phyloP scores from a whole-genome alignment of 35 echinoderm and acorn worm genomes.

The Hemicentrotus pulcherrimus region DNA sequence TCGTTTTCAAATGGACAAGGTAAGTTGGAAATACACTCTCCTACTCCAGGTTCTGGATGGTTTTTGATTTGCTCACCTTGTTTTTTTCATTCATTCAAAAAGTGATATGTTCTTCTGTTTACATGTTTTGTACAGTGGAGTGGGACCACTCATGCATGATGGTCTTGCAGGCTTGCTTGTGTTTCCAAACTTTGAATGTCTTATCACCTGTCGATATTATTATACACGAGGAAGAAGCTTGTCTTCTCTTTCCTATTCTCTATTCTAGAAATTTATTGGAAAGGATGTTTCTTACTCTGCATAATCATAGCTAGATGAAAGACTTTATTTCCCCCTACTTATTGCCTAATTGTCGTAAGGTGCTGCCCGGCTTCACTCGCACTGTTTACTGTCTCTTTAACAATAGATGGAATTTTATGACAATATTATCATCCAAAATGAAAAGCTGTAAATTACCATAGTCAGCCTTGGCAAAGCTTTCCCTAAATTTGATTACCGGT shows the following conservation, averaged over 20 bases:
- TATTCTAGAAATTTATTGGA: neutral
- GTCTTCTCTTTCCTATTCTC: neutral
- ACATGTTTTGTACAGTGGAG: neutral
- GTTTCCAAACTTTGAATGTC: slow-evolving; percentile 19
- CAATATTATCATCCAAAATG: neutral
- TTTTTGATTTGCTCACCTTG: neutral
- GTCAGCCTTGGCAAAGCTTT: slow-evolving; percentile 9
- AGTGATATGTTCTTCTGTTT: neutral
- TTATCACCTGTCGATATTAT: neutral
- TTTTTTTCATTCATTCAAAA: slow-evolving; percentile 12
- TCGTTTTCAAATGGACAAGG: slow-evolving; percentile 45
- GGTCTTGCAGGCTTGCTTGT: slow-evolving; percentile 55
- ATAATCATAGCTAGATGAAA: neutral
- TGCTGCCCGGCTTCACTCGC: neutral
- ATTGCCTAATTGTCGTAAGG: neutral
- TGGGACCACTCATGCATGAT: slow-evolving; percentile 54
- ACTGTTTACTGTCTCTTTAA: neutral
- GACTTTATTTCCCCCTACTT: neutral
- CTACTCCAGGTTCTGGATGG: neutral
- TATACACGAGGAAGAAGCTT: neutral
- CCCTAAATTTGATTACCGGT: neutral
- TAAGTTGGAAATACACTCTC: neutral
- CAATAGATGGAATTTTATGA: neutral
- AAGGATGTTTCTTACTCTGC: neutral
- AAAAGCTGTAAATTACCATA: neutral